A percentile compares a stretch with the other conserved stretches of the same genome.
Evolutionary conservation across 2,888 invertebrate species (phyloP).

Genomic region (Phlogophora meticulosa): DNA sequence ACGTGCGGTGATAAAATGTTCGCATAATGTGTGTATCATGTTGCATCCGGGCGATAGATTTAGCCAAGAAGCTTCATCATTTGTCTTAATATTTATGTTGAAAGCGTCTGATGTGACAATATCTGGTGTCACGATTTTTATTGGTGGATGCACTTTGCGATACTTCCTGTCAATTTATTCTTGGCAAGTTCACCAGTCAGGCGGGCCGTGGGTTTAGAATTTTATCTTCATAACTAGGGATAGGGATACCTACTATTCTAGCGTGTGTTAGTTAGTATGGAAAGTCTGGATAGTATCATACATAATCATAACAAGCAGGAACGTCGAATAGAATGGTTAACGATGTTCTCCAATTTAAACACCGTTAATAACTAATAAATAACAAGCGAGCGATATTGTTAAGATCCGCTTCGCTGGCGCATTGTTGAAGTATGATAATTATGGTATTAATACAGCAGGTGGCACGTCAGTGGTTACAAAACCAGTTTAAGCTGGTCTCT

Average conservation of each 20-base stretch:
- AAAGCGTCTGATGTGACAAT: slow-evolving; percentile 5
- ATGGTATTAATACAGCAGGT: neutral
- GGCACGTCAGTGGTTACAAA: no score
- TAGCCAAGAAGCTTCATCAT: slow-evolving; percentile 20
- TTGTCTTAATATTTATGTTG: slow-evolving; percentile 46
- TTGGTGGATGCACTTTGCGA: slow-evolving; percentile 11
- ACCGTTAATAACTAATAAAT: slow-evolving; percentile 39
- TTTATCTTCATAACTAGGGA: neutral
- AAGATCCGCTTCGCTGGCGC: neutral
- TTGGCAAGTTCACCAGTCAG: slow-evolving; percentile 6
- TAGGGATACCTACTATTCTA: slow-evolving; percentile 15
- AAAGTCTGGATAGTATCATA: slow-evolving; percentile 48
- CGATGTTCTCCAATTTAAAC: slow-evolving; percentile 37
- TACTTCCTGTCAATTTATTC: slow-evolving; percentile 10
- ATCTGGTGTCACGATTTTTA: slow-evolving; percentile 17
- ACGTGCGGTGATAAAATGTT: slow-evolving; percentile 55
- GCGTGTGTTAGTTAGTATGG: slow-evolving; percentile 3
- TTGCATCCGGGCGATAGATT: slow-evolving; percentile 49
- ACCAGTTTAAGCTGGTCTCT: no score
- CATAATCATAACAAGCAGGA: slow-evolving; percentile 39
- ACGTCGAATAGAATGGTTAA: slow-evolving; percentile 25
- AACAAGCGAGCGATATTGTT: slow-evolving; percentile 7
- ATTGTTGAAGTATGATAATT: neutral
- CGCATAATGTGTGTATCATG: slow-evolving; percentile 48
- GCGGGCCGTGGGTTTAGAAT: slow-evolving; percentile 1